phyloP scores from a whole-genome alignment of 2,797 vertebrate species.

The Gymnothorax javanicus region DNA sequence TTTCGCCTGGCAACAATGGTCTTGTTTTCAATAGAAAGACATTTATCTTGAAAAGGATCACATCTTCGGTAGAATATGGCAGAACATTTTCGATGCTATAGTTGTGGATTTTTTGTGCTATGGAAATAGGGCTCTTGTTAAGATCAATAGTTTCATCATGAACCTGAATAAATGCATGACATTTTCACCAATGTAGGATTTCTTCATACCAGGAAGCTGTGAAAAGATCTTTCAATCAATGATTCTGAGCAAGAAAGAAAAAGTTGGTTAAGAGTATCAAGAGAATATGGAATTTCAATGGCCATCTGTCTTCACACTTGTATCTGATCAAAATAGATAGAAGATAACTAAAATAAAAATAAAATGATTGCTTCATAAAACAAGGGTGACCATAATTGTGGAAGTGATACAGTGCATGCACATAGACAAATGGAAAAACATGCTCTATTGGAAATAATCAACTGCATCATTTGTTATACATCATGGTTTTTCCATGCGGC shows the following conservation, averaged over 20 bases:
- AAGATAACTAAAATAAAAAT: not conserved
- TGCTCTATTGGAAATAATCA: constrained; percentile 61
- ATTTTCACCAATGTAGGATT: no score
- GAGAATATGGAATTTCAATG: not conserved
- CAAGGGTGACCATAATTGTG: not conserved
- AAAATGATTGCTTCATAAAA: not conserved
- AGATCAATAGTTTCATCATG: no score
- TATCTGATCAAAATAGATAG: not conserved
- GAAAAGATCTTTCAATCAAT: not conserved
- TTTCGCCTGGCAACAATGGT: no score
- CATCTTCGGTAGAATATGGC: no score
- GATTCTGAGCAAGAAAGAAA: not conserved
- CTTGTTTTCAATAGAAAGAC: no score
- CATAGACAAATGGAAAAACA: constrained; percentile 49
- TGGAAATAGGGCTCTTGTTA: no score
- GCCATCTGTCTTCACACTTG: not conserved
- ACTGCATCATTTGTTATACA: constrained; percentile 46
- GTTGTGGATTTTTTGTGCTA: no score
- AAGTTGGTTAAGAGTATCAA: not conserved
- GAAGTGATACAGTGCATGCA: constrained; percentile 38
- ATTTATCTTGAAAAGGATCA: no score
- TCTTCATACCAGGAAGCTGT: not conserved
- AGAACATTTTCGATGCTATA: no score
- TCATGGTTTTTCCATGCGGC: not conserved
- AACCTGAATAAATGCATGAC: no score